Evolutionary conservation across 2,797 vertebrate genomes (phyloP), one percentile per base, ranked within the genome.

Genomic region (Decapterus maruadsi): DNA sequence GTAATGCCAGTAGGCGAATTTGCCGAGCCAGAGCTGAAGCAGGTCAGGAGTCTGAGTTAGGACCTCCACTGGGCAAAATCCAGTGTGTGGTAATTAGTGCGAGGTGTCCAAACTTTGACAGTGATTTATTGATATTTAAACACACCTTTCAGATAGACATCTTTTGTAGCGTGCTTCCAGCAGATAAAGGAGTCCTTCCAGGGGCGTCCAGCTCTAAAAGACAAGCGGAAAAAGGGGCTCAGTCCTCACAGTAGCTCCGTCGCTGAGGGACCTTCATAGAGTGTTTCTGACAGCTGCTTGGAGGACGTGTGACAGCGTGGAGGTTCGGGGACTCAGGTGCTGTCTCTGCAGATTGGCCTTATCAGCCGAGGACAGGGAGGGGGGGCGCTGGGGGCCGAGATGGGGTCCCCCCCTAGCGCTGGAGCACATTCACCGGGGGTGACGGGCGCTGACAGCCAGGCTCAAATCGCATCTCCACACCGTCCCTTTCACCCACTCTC

Each of bases 301-400:
- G 57, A 81, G 54, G 57, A 48, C 19, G 63, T 61, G 63, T 88
- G 92, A 90, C 90, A 91, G 87, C 75, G 45, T 72, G 78, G 83
- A 80, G 81, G 78, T 87, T 71, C 59, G 51, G 58, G 54, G n/a
- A 61, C 91, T 93, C 91, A 92, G 90, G 92, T 91, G 89, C 83
- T 71, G 82, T 80, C 87, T 83, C 84, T 59, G 55, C 78, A 84
- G 89, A 91, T 89, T 83, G 87, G 87, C 71, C 89, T 94, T 94
- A 93, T 94, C 93, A 89, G 71, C 68, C 72, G 17, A 0, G 78
- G 83, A 71, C 92, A 93, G 90, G 56, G 86, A 3, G 26, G 26
- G 26, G 26, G 26, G 26, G 67, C 54, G 31, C n/a, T 26, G 1
- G 26, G 26, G 77, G 75, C 64, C 42, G 61, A 56, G 82, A 66